Evolutionary conservation across 2,113 vertebrate species (phyloP).

Genomic region (Calidris pygmaea): DNA sequence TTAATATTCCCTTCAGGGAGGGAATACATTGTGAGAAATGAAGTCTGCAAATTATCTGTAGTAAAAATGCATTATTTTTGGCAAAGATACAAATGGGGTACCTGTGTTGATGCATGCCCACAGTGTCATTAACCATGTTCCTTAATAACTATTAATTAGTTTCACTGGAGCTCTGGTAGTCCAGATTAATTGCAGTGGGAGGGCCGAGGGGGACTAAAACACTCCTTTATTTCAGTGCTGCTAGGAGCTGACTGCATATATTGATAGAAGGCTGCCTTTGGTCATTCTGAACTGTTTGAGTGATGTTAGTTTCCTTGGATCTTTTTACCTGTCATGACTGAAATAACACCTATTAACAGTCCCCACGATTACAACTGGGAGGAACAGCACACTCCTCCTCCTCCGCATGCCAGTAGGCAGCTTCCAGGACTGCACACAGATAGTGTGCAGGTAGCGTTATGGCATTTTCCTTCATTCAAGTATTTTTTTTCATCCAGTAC

Average conservation of each 20-base stretch:
- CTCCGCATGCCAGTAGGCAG: background rate
- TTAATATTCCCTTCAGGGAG: slow-evolving; percentile 16
- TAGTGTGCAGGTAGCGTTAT: accelerated
- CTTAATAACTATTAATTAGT: slow-evolving; percentile 48
- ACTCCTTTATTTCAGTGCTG: background rate
- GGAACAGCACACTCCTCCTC: background rate
- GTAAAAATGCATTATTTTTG: slow-evolving; percentile 44
- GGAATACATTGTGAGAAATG: background rate
- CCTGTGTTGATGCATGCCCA: slow-evolving; percentile 44
- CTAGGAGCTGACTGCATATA: background rate
- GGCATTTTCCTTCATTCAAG: background rate
- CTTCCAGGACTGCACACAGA: background rate
- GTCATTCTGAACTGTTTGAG: background rate
- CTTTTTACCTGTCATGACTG: background rate
- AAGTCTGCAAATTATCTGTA: slow-evolving; percentile 26
- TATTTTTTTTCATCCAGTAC: background rate
- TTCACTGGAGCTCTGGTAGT: background rate
- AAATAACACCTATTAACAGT: background rate
- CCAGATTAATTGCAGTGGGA: slow-evolving; percentile 15
- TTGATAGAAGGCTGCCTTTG: background rate
- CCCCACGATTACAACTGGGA: background rate
- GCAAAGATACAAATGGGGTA: slow-evolving; percentile 41
- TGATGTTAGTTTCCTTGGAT: background rate
- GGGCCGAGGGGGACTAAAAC: background rate
- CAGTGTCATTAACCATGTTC: slow-evolving; percentile 30